Base-by-base conservation (phyloP, 2,113 vertebrate species). In the human region DNA sequence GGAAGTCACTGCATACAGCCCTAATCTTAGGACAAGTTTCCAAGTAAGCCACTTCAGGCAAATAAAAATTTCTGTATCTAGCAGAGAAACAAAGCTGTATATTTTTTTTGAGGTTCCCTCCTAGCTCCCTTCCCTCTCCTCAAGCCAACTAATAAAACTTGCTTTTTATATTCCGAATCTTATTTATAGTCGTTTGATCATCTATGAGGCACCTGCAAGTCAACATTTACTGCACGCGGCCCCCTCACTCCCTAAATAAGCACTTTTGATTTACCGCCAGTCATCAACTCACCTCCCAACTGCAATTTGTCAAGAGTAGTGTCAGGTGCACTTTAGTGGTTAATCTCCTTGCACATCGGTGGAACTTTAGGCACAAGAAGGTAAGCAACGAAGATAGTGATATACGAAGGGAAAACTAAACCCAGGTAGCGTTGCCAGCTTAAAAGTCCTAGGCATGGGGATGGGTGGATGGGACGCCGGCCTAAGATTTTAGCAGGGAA, bases 141-240 rank as follows among this genome's bases (percentile, higher is more conserved):
- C 57, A 91, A 89, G 27, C 59, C 86, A 79, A 50, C 25, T 93
- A 90, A 78, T 89, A 84, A 88, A 85, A 85, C 9, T 30, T 82
- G 43, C 16, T 84, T 73, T 96, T 88, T 13, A 82, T 70, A 80
- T 57, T 70, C 22, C 1, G 50, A 35, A 32, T 25, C 43, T 84
- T 43, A 32, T 12, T 84, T 43, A 32, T 17, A 90, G 82, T 32
- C 85, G 88, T 96, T 86, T 79, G 61, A 90, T 92, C 30, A 57
- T 45, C 66, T 75, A 94, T 61, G 52, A 68, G 14, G 5, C 22
- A 11, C 45, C 27, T 35, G 35, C 57, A 48, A 59, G 82, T 85
- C 86, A 55, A 50, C 89, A 64, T 59, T 52, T 52, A 84, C n/a
- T 66, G 38, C 38, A 68, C 48, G 38, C 0, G 64, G 35, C 35